phyloP scores from a whole-genome alignment of 1,140 invertebrate species.

The Drosophila fuyamai region DNA sequence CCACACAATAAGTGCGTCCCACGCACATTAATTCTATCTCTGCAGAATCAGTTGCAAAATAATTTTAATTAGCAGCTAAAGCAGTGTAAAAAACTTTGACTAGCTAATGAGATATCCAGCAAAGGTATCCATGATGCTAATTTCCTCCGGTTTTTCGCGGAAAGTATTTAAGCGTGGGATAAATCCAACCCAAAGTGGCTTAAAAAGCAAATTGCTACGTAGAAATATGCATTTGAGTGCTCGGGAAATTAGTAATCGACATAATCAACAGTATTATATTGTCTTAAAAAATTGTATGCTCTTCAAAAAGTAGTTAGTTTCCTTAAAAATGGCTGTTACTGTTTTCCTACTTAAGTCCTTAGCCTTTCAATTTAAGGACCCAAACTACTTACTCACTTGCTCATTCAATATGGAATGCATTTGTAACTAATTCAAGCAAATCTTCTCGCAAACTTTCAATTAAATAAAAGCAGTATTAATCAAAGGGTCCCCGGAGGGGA shows the following conservation, averaged over 20 bases:
- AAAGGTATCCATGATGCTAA: no score
- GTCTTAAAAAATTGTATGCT: no score
- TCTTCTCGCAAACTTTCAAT: conserved; percentile 66
- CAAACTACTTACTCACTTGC: background rate
- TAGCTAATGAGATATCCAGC: no score
- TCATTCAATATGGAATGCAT: conserved; percentile 55
- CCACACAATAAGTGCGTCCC: background rate
- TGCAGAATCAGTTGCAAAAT: background rate
- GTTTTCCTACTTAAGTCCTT: background rate
- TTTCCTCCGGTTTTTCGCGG: no score
- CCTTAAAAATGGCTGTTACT: no score
- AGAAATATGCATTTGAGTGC: no score
- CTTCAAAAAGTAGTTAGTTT: no score
- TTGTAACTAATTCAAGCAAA: conserved; percentile 58
- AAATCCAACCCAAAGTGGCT: no score
- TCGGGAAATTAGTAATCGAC: no score
- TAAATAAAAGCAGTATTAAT: conserved; percentile 77
- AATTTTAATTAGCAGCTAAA: background rate
- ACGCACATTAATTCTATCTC: background rate
- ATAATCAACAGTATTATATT: no score
- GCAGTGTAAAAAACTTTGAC: background rate
- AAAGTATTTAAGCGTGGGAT: no score
- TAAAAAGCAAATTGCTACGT: no score
- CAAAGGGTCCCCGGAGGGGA: conserved; percentile 42
- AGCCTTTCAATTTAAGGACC: background rate